Evolutionary conservation across 2,113 vertebrate species (phyloP), one percentile per base, ranked within the genome.

Genomic region (Melanostigma gelatinosum): DNA sequence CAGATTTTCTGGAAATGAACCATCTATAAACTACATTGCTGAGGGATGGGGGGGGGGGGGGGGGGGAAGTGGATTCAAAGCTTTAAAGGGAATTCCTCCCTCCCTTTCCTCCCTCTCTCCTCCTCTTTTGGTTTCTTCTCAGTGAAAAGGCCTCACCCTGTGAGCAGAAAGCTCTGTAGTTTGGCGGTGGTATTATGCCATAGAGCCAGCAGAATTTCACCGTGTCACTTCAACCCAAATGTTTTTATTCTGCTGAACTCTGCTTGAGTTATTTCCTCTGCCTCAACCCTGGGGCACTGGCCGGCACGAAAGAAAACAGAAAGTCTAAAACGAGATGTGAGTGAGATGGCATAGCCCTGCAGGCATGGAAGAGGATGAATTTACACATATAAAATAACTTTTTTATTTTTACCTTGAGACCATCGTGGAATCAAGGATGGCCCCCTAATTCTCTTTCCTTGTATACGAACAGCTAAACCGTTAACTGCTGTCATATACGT

Each of bases 221-320:
- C 20, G 42, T 72, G 70, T 79, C 84, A 75, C 73, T 85, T 81
- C 78, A 77, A 77, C 80, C 77, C 76, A 80, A 83, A 84, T 84
- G 71, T 72, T 83, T 85, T 85, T 90, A 76, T 89, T 87, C 77
- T 82, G 70, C 84, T 86, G 75, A 90, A 79, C 87, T 86, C 72
- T 72, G 81, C 42, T 79, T 36, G 58, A 82, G 73, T 86, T 71
- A 84, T 87, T 84, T 87, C 84, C 80, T 87, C 71, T 79, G 29
- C 48, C 54, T 83, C 67, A 85, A 79, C 77, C 75, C 60, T 15
- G 42, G 85, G 81, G 79, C 87, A 74, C 32, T n/a, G 70, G 73
- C 71, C 46, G 20, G 74, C 83, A 85, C 82, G 75, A 68, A 73
- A 85, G 81, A 70, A 83, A 87, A 87, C 75, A 85, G 64, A 87